Evolutionary conservation across 2,797 vertebrate genomes (phyloP), one percentile per base, ranked within the genome.

Genomic region (Cheracebus regulus): DNA sequence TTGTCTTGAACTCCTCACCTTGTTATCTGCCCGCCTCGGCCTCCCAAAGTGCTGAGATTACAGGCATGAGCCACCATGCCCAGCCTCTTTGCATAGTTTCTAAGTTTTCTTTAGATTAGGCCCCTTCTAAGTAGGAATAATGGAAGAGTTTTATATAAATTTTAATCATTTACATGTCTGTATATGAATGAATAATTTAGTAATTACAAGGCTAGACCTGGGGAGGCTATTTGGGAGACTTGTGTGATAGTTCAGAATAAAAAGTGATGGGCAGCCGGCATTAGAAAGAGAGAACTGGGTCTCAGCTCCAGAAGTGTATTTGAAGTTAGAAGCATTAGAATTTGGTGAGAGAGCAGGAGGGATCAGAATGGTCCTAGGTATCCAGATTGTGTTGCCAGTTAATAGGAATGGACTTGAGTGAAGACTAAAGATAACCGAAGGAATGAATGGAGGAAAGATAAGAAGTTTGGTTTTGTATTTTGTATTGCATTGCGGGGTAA

Each of bases 401-500:
- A 78, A 15, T 83, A 75, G 39, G 52, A 55, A 41, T 93, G 57
- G 57, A 75, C 20, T 81, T 81, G 36, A 64, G 33, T 72, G 24
- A 80, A 84, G 67, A 84, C 55, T 72, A 48, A 88, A 50, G 46
- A 3, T 90, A 79, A 64, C 1, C 30, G 57, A 19, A 78, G 55
- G 67, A 41, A 44, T n/a, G 20, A 7, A 9, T 36, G 22, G n/a
- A 76, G 28, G 24, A 81, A 81, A 39, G 79, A 13, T 50, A n/a
- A 81, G n/a, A 57, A 57, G 39, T 93, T 80, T 85, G 33, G 5
- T 76, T 92, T 92, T 94, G n/a, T 88, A 26, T 84, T 75, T 92
- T 48, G 88, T 13, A 33, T 17, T 57, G 26, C 48, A 50, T 22
- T 80, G 19, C 36, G 5, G 48, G 17, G 26, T 88, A 70, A 90